Evolutionary conservation across 2,113 vertebrate species (phyloP).

Genomic region (Axis porcinus): DNA sequence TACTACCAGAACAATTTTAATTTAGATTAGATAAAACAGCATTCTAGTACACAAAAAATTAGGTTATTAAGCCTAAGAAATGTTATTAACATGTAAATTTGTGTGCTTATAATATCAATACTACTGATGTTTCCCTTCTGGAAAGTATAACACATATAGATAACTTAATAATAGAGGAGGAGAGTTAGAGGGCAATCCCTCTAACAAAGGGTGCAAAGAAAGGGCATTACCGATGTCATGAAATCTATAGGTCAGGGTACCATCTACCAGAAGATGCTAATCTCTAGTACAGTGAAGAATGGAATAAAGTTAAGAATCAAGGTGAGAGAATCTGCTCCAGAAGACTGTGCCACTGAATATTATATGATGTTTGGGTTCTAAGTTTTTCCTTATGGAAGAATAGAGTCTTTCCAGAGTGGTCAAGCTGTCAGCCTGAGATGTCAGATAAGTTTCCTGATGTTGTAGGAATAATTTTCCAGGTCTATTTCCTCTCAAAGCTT

Average conservation of each 20-base stretch:
- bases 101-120: background rate
- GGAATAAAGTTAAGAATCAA: background rate
- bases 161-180: background rate
- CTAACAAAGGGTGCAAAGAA: background rate
- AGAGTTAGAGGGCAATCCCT: too few relatives aligned
- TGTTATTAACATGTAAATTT: background rate
- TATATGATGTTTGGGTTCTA: background rate
- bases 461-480: background rate
- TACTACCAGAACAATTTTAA: background rate
- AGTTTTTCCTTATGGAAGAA: background rate
- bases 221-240: background rate
- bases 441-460: background rate
- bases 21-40: background rate
- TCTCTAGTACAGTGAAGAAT: background rate
- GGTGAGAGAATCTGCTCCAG: background rate
- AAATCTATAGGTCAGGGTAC: background rate
- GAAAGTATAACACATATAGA: background rate
- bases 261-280: background rate
- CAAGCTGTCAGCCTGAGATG: background rate
- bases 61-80: background rate
- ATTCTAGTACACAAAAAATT: background rate
- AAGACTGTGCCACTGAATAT: background rate
- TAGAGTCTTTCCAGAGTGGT: background rate
- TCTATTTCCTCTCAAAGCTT: background rate
- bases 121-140: background rate